A percentile compares a stretch with the other conserved stretches of the same genome.
These are phyloP conservation scores for Spicauda simplicius DNA, from an alignment of 2,888 invertebrate genomes.

Conservation along the genomic window DNA sequence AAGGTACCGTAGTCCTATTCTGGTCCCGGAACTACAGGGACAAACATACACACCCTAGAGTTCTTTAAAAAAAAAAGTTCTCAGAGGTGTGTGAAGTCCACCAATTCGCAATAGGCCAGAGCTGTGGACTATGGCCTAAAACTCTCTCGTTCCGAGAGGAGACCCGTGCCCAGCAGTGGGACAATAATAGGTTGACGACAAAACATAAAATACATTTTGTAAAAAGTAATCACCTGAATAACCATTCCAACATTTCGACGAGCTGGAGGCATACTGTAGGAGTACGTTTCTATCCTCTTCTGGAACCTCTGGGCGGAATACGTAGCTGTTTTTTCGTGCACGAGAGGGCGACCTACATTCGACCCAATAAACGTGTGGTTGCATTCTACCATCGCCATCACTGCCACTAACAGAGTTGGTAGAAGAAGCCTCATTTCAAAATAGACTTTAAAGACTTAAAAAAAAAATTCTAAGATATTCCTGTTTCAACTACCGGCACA, in stretches of 20 bases:
- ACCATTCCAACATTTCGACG: constrained; percentile 41
- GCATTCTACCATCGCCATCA: constrained; percentile 56
- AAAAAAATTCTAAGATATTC: background rate
- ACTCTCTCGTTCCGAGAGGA: no score
- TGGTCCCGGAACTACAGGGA: no score
- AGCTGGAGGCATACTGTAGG: constrained; percentile 51
- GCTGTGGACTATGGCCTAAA: no score
- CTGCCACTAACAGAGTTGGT: constrained; percentile 43
- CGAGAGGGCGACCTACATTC: constrained; percentile 53
- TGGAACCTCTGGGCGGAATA: constrained; percentile 52
- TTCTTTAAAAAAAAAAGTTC: no score
- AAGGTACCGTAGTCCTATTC: no score
- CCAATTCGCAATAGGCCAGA: no score
- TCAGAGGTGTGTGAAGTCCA: no score
- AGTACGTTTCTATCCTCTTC: constrained; percentile 63
- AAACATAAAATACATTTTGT: no score
- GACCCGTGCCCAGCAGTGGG: no score
- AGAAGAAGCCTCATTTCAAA: constrained; percentile 15
- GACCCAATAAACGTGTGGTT: constrained; percentile 64
- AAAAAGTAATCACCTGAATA: constrained; percentile 55
- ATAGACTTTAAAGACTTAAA: background rate
- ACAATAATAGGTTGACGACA: no score
- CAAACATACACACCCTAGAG: no score
- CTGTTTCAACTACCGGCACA: background rate
- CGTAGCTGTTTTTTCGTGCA: constrained; percentile 52